These are phyloP conservation scores for Cephalotes varians DNA, from an alignment of 2,888 invertebrate species.

Conservation along the genomic window DNA sequence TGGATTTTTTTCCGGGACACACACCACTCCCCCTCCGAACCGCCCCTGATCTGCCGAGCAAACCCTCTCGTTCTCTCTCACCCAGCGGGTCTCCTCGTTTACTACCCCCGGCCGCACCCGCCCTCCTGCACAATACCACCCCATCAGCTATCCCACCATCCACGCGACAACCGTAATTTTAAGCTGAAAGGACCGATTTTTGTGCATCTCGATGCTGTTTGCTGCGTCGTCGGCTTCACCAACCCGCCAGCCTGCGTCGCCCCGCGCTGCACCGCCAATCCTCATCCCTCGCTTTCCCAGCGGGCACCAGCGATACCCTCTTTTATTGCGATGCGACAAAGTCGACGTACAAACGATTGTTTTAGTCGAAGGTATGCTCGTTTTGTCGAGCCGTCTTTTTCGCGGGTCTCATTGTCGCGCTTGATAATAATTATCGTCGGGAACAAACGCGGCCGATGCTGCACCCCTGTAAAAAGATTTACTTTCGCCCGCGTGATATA, in stretches of 20 bases:
- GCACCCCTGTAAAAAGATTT: conserved; percentile 44
- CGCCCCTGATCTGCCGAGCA: conserved; percentile 59
- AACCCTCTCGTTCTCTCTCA: conserved; percentile 54
- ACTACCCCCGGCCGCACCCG: conserved; percentile 60
- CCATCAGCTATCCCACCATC: conserved; percentile 76
- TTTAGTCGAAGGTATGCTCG: conserved; percentile 63
- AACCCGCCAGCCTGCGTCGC: conserved; percentile 59
- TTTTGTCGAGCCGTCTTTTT: conserved; percentile 63
- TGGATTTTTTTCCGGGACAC: conserved; percentile 85
- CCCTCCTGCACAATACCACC: conserved; percentile 74
- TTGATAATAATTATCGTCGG: conserved; percentile 65
- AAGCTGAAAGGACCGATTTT: conserved; percentile 83
- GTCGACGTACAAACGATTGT: conserved; percentile 73
- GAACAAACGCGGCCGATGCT: conserved; percentile 41
- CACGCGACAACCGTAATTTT: conserved; percentile 82
- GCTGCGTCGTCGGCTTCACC: conserved; percentile 76
- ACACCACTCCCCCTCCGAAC: conserved; percentile 72
- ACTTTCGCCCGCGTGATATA: conserved; percentile 29
- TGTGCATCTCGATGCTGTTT: conserved; percentile 79
- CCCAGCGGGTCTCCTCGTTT: conserved; percentile 55
- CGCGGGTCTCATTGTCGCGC: conserved; percentile 44
- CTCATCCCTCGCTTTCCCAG: conserved; percentile 49
- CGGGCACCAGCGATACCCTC: conserved; percentile 56
- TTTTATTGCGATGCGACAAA: conserved; percentile 66
- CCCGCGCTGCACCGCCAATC: conserved; percentile 35